These are phyloP conservation scores for Casuarius casuarius DNA, from an alignment of 2,113 vertebrate genomes.

Conservation along the genomic window DNA sequence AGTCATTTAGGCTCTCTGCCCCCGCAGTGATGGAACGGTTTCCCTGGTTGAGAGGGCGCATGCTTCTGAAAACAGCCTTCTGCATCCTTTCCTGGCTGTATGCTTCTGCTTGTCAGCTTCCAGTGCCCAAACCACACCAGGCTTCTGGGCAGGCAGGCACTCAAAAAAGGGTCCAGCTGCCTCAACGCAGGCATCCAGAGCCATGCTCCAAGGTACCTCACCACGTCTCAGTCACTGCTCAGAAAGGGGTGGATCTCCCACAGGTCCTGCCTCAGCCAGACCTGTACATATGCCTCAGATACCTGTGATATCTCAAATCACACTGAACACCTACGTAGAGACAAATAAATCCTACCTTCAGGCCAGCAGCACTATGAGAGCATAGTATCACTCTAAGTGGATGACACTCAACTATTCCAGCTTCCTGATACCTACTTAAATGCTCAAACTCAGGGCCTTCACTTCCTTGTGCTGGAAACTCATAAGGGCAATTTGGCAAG, in stretches of 20 bases:
- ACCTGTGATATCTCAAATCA: not conserved
- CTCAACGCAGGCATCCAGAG: not conserved
- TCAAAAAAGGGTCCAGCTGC: not conserved
- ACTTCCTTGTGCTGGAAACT: not conserved
- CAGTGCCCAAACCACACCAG: not conserved
- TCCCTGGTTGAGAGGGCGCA: not conserved
- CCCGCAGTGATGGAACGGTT: not conserved
- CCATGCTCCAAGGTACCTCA: not conserved
- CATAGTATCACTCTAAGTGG: not conserved
- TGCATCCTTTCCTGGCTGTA: not conserved
- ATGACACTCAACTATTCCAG: not conserved
- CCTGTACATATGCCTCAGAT: not conserved
- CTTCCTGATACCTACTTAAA: not conserved
- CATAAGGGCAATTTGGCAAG: not conserved
- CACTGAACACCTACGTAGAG: not conserved
- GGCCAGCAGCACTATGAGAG: too few species aligned
- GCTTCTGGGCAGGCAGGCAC: not conserved
- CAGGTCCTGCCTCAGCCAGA: not conserved
- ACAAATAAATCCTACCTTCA: not conserved
- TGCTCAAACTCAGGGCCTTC: fast-evolving
- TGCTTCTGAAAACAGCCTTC: not conserved
- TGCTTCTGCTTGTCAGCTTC: not conserved
- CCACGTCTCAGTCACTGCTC: too few species aligned
- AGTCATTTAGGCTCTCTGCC: not conserved
- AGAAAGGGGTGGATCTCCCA: too few species aligned